Evolutionary conservation across 2,797 vertebrate genomes (phyloP).

Genomic region (Halcyon badia): DNA sequence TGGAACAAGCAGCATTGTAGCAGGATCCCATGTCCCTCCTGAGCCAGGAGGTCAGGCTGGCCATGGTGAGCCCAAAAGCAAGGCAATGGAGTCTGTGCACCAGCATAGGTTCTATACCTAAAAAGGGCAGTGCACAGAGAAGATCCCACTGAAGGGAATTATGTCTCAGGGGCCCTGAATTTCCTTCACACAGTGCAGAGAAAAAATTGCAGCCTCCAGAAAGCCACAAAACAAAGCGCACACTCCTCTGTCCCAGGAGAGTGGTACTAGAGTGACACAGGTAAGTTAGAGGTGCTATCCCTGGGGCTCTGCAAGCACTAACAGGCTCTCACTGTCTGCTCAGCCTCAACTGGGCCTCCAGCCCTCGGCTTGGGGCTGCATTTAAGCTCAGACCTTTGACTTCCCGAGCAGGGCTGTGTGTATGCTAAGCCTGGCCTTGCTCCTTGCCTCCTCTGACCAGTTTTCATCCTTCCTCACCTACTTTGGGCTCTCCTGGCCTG

Average conservation of each 20-base stretch:
- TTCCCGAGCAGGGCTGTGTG: neutral
- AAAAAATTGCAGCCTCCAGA: neutral
- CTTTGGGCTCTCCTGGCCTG: neutral
- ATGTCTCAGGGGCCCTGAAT: neutral
- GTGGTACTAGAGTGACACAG: neutral
- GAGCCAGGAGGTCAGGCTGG: neutral
- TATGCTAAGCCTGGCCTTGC: neutral
- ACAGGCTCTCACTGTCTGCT: neutral
- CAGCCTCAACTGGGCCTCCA: neutral
- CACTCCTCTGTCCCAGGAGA: neutral
- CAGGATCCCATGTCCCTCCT: neutral
- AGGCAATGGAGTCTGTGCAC: neutral
- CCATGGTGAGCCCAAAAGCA: neutral
- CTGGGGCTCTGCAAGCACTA: neutral
- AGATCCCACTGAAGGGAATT: neutral
- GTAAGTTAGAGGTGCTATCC: rapidly evolving
- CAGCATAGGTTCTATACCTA: neutral
- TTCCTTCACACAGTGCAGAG: neutral
- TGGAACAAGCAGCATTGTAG: neutral
- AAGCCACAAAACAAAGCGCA: neutral
- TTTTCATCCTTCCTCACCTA: rapidly evolving
- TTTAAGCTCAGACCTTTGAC: neutral
- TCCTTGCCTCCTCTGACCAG: neutral
- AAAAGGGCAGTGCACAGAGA: neutral
- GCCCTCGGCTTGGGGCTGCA: neutral